Base-by-base conservation (phyloP, 2,113 vertebrate genomes). In the Psammodynastes pulverulentus region DNA sequence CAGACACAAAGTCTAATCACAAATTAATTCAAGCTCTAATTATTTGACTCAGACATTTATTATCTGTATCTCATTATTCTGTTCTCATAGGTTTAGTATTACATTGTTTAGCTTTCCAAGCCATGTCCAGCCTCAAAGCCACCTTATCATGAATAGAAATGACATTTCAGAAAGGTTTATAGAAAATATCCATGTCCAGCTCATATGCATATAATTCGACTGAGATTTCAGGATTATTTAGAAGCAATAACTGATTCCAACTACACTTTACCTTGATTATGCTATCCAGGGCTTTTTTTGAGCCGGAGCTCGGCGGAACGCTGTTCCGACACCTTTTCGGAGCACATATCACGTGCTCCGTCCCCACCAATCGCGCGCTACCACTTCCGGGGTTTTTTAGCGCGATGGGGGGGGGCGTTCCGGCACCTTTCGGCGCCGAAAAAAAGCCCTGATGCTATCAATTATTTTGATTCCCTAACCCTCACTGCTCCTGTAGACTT, bases 71-170 rank as follows among this genome's bases (percentile, higher is more conserved):
- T 53, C 39, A 19, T 92, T 85, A 19, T 93, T 88, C 94, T 93
- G 95, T 92, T 93, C 92, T 84, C 58, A 86, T 91, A 29, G 94
- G 92, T 96, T 97, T 96, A 96, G 92, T 90, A 48, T 0, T n/a
- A 52, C 51, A 39, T 90, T 89, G 0, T 0, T 85, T 5, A 5
- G 84, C 94, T 19, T 91, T 58, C 90, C 93, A 85, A 96, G 94
- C 95, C 26, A 0, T 0, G 0, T 23, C 72, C 92, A 94, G 85
- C 34, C 54, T 23, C n/a, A 79, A 95, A 96, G 96, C 93, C 95
- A 96, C 91, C 94, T 96, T 94, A 39, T 39, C 67, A 79, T 39
- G n/a, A 72, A 72, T 34, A 72, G 67, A 72, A 72, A 72, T 72
- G 13, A 72, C 67, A 72, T 34, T 72, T n/a, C 62, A 72, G 58